phyloP scores from a whole-genome alignment of 92 coral and sea anemone species.

The Siderastrea radians region DNA sequence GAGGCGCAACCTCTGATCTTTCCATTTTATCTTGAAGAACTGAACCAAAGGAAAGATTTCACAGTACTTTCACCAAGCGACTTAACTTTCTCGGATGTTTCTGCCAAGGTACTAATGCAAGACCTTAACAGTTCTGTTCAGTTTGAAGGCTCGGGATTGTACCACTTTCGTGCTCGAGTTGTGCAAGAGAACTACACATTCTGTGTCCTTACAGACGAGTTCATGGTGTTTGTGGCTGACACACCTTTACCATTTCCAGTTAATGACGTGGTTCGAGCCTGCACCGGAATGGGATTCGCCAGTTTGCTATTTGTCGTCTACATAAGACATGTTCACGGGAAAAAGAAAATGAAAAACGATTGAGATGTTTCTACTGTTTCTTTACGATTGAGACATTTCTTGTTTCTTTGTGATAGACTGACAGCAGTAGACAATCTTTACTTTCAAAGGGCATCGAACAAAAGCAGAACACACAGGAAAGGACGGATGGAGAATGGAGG shows the following conservation, averaged over 20 bases:
- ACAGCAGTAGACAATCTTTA: not conserved
- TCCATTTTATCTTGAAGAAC: slow-evolving; percentile 92
- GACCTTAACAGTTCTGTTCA: slow-evolving; percentile 86
- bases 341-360: slow-evolving; percentile 84
- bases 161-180: slow-evolving; percentile 91
- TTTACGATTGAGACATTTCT: slow-evolving; percentile 37
- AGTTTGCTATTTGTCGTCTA: slow-evolving; percentile 77
- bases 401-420: not conserved
- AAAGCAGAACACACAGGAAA: no score
- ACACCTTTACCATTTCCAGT: slow-evolving; percentile 93
- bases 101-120: slow-evolving; percentile 73
- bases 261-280: slow-evolving; percentile 88
- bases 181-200: slow-evolving; percentile 93
- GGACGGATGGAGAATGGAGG: no score
- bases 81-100: slow-evolving; percentile 43
- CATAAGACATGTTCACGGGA: slow-evolving; percentile 79
- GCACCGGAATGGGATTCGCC: slow-evolving; percentile 93
- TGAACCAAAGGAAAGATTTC: slow-evolving; percentile 87
- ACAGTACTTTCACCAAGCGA: slow-evolving; percentile 65
- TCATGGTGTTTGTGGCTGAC: slow-evolving; percentile 88
- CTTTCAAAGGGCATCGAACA: not conserved
- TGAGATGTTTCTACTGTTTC: not conserved
- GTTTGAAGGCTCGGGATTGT: slow-evolving; percentile 93
- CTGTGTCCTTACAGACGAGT: slow-evolving; percentile 87
- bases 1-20: slow-evolving; percentile 69